Conservation (phyloP, 2,888 invertebrate genomes). For the Thera obeliscata region DNA sequence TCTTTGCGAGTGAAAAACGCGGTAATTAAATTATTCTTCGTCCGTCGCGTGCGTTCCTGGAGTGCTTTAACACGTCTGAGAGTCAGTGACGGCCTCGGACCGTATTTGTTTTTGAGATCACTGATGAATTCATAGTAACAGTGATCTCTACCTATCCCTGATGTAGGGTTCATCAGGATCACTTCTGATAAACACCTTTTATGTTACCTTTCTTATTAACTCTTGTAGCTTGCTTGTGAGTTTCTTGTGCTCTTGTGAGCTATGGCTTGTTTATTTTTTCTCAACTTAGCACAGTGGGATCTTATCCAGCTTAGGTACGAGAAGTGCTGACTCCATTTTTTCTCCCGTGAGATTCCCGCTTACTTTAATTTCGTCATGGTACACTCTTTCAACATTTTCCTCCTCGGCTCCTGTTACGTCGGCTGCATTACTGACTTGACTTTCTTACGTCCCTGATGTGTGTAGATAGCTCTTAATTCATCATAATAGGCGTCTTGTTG, state of each 20-base stretch:
- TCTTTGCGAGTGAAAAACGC: constrained; percentile 67
- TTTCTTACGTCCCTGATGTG: constrained; percentile 4
- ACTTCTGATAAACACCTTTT: too few relatives aligned
- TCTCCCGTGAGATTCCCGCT: too few relatives aligned
- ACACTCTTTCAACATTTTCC: neutral
- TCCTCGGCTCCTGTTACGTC: neutral
- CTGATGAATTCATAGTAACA: too few relatives aligned
- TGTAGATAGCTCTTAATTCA: constrained; percentile 49
- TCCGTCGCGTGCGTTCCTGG: constrained; percentile 42
- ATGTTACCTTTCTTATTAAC: too few relatives aligned
- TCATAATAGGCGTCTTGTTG: constrained; percentile 59
- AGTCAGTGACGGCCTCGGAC: constrained; percentile 6
- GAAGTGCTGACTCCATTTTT: neutral
- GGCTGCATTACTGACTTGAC: neutral
- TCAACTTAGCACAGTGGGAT: neutral
- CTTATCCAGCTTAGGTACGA: neutral
- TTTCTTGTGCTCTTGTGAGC: too few relatives aligned
- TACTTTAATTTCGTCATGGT: too few relatives aligned
- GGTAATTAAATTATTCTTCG: constrained; percentile 79
- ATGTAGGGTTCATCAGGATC: too few relatives aligned
- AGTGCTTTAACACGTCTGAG: constrained; percentile 16
- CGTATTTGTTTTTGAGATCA: too few relatives aligned
- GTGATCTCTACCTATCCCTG: too few relatives aligned
- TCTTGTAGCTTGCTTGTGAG: too few relatives aligned
- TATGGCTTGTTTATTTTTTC: too few relatives aligned